Base-by-base conservation (phyloP, 2,888 invertebrate genomes). In the Brenthis ino region DNA sequence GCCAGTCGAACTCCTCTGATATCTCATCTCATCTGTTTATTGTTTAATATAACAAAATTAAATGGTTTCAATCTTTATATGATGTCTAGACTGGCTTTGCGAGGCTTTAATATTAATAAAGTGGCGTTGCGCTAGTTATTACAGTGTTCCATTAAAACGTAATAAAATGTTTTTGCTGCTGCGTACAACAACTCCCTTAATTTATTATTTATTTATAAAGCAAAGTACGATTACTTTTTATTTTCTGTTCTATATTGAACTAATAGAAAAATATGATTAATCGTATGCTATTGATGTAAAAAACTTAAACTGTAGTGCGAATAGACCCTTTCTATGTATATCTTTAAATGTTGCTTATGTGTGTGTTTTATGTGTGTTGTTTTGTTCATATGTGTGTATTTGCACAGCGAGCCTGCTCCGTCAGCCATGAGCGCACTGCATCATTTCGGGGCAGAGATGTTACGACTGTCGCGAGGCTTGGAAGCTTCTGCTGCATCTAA, bases 361-460 rank as follows among this genome's bases (percentile, higher is more conserved):
- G 20, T 56, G 72, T 65, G 37, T 20, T 74, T 67, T 72, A 76
- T 82, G 79, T 85, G 77, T 79, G 75, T 80, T 77, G 82, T 74
- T 53, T 20, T 63, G 64, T 65, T 65, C 63, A 58, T 64, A 65
- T 71, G 65, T 65, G 71, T 73, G 71, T 88, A 91, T 83, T 90
- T 91, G 91, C 87, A 94, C 95, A 89, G 94, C 85, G 96, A 96
- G 82, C 96, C 96, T 53, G 95, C 96, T 72, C 96, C 96, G 43
- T 96, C 96, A 77, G 96, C 97, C 74, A 96, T 97, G 95, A 96
- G 96, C 47, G 97, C 97, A 69, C 93, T 97, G 81, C 97, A 97
- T 85, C 96, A 96, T 83, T 97, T 97, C 85, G 97, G 97, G 66
- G 96, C 96, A 51, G 96, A 97, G 93, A 96, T 97, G 97, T 93